Evolutionary conservation across 2,888 invertebrate species (phyloP).

Genomic region (Axea sp.): DNA sequence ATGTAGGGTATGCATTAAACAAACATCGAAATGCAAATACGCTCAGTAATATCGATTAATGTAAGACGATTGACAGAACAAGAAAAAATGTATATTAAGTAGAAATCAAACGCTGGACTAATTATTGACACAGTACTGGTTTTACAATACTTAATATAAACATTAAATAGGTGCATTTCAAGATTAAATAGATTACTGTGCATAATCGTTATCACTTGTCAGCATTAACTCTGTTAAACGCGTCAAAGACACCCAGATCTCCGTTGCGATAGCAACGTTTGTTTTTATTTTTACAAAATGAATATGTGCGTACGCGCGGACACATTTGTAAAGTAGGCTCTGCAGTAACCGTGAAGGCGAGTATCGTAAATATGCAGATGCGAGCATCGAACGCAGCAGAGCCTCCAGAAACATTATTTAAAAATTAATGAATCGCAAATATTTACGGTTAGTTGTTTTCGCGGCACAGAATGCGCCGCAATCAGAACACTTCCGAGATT

Average conservation of each 20-base stretch:
- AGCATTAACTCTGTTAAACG: conserved; percentile 30
- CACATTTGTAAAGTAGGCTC: conserved; percentile 52
- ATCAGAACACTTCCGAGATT: conserved; percentile 56
- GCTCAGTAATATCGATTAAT: no score
- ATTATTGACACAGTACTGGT: conserved; percentile 30
- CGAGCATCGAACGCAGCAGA: conserved; percentile 54
- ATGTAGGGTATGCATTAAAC: no score
- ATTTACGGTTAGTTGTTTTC: conserved; percentile 60
- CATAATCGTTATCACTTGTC: conserved; percentile 49
- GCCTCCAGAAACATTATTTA: conserved; percentile 49
- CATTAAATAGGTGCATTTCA: conserved; percentile 21
- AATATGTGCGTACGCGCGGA: conserved; percentile 21
- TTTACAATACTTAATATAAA: conserved; percentile 22
- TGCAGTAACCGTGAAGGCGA: conserved; percentile 58
- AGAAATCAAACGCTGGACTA: conserved; percentile 38
- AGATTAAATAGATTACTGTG: conserved; percentile 12
- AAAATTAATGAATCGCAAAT: conserved; percentile 63
- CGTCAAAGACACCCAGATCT: conserved; percentile 39
- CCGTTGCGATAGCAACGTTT: conserved; percentile 39
- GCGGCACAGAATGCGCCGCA: conserved; percentile 57
- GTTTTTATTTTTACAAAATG: conserved; percentile 22
- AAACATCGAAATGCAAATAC: no score
- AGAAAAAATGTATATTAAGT: no score
- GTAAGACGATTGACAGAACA: no score
- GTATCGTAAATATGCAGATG: conserved; percentile 62